A percentile compares a stretch with the other conserved stretches of the same genome.
These are phyloP conservation scores for Brachynemurus nebulosus DNA, from an alignment of 2,888 invertebrate genomes.

Conservation along the genomic window DNA sequence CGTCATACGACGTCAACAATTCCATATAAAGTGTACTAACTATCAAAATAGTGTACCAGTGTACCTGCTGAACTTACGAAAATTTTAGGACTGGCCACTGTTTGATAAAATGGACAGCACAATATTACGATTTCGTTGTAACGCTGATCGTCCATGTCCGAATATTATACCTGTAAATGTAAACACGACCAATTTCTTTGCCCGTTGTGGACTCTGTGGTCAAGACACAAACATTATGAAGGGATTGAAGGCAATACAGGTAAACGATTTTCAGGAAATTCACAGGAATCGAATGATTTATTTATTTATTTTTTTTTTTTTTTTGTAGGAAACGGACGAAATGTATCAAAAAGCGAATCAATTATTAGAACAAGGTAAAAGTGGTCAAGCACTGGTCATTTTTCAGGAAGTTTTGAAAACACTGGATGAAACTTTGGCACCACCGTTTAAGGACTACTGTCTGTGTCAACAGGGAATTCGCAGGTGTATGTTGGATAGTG, in stretches of 20 bases:
- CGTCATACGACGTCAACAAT: too few species aligned
- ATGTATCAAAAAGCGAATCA: conserved; percentile 47
- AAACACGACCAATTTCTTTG: conserved; percentile 53
- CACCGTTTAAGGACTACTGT: conserved; percentile 63
- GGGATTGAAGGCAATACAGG: conserved; percentile 58
- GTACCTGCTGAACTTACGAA: too few species aligned
- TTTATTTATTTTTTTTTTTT: conserved; percentile 9
- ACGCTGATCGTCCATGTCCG: conserved; percentile 45
- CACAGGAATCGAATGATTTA: background rate
- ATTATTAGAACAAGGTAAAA: conserved; percentile 45
- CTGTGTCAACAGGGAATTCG: conserved; percentile 58
- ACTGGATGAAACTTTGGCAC: conserved; percentile 50
- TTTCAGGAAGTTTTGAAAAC: conserved; percentile 50
- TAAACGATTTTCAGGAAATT: conserved; percentile 23
- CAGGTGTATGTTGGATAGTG: conserved; percentile 51
- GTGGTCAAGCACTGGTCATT: conserved; percentile 46
- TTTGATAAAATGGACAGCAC: conserved; percentile 56
- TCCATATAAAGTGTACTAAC: too few species aligned
- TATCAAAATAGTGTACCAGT: too few species aligned
- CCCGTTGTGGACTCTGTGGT: conserved; percentile 50
- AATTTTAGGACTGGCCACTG: conserved; percentile 60
- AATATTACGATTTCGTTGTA: conserved; percentile 54
- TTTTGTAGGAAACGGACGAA: conserved; percentile 51
- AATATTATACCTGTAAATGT: conserved; percentile 49
- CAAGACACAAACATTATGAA: conserved; percentile 58